Percentiles rank a stretch among this genome's conserved stretches.
Conservation (phyloP, 2,113 vertebrate genomes). For the Sterrhoptilus dennistouni region DNA sequence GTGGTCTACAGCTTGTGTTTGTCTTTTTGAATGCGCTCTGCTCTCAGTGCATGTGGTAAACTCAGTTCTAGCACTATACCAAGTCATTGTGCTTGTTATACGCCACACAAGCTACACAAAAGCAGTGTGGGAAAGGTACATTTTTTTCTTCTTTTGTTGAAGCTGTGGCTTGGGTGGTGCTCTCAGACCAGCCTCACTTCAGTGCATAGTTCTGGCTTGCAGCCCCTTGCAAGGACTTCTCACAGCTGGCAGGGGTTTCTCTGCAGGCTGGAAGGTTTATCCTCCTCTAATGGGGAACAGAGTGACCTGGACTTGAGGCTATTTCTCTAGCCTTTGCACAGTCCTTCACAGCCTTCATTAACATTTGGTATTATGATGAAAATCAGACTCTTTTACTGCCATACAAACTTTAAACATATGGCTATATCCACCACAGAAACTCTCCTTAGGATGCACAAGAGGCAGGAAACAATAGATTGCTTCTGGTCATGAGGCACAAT, state of each 20-base stretch:
- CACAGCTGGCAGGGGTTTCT: neutral
- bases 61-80: neutral
- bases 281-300: neutral
- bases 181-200: neutral
- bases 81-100: neutral
- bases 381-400: neutral
- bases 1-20: neutral
- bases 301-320: neutral
- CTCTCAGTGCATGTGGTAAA: neutral
- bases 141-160: neutral
- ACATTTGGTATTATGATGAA: constrained; percentile 10
- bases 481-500: neutral
- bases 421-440: neutral
- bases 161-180: neutral
- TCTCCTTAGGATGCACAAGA: neutral
- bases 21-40: neutral
- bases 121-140: neutral
- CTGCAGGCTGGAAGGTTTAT: neutral
- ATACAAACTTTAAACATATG: constrained; percentile 1
- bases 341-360: neutral
- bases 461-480: neutral
- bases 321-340: neutral
- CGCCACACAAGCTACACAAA: neutral
- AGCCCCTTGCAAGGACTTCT: neutral
- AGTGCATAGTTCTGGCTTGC: neutral